Percentiles rank a stretch among this genome's conserved stretches.
These are phyloP conservation scores for Euura lappo DNA, from an alignment of 1,140 invertebrate genomes.

Conservation along the genomic window DNA sequence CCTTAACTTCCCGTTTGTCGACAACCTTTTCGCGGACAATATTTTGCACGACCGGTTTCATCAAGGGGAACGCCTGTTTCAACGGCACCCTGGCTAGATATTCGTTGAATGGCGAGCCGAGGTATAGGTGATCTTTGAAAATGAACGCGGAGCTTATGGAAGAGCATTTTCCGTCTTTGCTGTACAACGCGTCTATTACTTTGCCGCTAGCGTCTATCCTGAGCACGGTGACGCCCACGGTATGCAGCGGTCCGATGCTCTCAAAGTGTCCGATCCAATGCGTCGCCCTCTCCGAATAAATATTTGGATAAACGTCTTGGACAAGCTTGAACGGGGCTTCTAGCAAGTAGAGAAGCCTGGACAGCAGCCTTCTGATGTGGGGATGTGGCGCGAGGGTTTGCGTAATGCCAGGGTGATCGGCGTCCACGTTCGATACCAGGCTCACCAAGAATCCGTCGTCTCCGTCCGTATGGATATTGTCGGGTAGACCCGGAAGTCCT, in stretches of 20 bases:
- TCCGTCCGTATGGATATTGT: constrained; percentile 75
- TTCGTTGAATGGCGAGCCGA: constrained; percentile 74
- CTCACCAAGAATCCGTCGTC: constrained; percentile 73
- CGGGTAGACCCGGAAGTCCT: constrained; percentile 80
- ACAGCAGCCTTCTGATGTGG: constrained; percentile 66
- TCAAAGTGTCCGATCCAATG: constrained; percentile 62
- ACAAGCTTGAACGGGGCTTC: constrained; percentile 66
- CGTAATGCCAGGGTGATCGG: constrained; percentile 56
- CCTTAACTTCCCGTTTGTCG: constrained; percentile 12
- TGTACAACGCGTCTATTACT: constrained; percentile 67
- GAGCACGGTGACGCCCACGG: constrained; percentile 59
- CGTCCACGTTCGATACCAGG: constrained; percentile 61
- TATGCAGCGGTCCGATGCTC: constrained; percentile 47
- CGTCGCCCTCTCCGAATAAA: constrained; percentile 60
- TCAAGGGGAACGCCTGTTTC: constrained; percentile 56
- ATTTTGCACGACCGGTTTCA: constrained; percentile 30
- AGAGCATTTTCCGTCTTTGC: constrained; percentile 56
- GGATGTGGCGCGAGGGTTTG: constrained; percentile 65
- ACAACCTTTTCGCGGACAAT: constrained; percentile 10
- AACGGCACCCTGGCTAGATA: constrained; percentile 70
- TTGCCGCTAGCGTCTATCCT: constrained; percentile 72
- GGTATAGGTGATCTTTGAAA: constrained; percentile 62
- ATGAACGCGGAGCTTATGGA: constrained; percentile 69
- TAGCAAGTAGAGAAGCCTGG: constrained; percentile 60
- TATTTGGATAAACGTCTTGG: constrained; percentile 65